Evolutionary conservation across 2,113 vertebrate genomes (phyloP), one percentile per base, ranked within the genome.

Genomic region (Pseudorhombus dupliciocellatus): DNA sequence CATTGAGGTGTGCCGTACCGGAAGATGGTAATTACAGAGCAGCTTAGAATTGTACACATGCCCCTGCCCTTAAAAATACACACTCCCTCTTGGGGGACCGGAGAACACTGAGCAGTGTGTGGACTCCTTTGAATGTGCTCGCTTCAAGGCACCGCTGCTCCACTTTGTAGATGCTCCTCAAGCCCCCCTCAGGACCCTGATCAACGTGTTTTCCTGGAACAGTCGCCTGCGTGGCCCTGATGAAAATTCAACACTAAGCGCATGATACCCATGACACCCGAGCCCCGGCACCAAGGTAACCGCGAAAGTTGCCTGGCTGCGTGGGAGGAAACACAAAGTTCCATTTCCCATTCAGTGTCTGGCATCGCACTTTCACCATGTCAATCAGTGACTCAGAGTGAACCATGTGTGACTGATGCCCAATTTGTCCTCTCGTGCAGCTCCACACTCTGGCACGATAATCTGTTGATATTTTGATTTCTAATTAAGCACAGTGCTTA

Each of bases 81-180:
- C 8, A 20, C 65, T 78, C 61, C 65, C 71, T 73, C 66, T 40
- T 18, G 11, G 61, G 61, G 77, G 69, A 80, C 56, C 52, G 0
- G 15, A 75, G 76, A 83, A 80, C 65, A 62, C 65, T 66, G 55
- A 58, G 65, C 68, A 58, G 51, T 75, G 71, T 63, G 78, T 77
- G 57, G 70, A 77, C 70, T 77, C 31, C 74, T 87, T 88, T 86
- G 75, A 79, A 87, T 0, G 0, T 53, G 62, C 5, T 4, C 79
- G 75, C 88, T 84, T 79, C 72, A 87, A 88, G 84, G 87, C 81
- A 63, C 62, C 21, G 60, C 80, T 44, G 63, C 57, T 70, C 72
- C 54, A 72, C 78, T 88, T 93, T 53, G 59, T 80, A 84, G 88
- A 87, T 76, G 85, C 90, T 85, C 86, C 77, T 80, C 42, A 79